Base-by-base conservation (phyloP, 2,888 invertebrate genomes). In the Smittia sp. region DNA sequence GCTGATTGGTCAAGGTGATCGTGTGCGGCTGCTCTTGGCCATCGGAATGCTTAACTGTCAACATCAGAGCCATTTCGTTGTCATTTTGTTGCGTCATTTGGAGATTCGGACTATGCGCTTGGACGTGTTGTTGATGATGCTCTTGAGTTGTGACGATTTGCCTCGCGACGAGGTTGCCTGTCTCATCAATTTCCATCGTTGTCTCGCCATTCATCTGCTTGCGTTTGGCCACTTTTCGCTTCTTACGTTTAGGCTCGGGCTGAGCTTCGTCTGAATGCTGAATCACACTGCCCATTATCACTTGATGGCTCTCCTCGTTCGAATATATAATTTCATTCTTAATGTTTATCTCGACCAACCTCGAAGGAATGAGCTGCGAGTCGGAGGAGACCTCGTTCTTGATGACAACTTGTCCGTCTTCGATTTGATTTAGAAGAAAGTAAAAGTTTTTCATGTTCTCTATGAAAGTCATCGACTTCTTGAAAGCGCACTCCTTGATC, bases 391-490 rank as follows among this genome's bases (percentile, higher is more conserved):
- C 27, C 46, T 73, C 73, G 41, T 73, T 73, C 46, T 65, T 73
- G 6, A 65, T 73, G 15, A 73, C 65, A 15, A 65, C 73, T 65
- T 63, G 65, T 22, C 72, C 62, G 24, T 32, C 39, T 22, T 39
- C 38, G 15, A 73, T 73, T 46, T 73, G 73, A 73, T 73, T 65
- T 4, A 73, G 11, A 18, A 73, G 24, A 63, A 73, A 73, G 18
- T 73, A 73, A 18, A 73, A 73, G 38, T 65, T 73, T 27, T 73
- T 73, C 73, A 73, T 73, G 32, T 73, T 73, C 13, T 73, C 73
- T 18, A 73, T 27, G 62, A 73, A 73, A 13, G 63, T 73, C 46
- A 73, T 65, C 3, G 65, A 65, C 20, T 73, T 73, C 24, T 73
- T 73, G 22, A 46, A 65, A 15, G 73, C 73, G 15, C 65, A 65